Base-by-base conservation (phyloP, 2,888 invertebrate genomes). In the Chromoteleia sp. region DNA sequence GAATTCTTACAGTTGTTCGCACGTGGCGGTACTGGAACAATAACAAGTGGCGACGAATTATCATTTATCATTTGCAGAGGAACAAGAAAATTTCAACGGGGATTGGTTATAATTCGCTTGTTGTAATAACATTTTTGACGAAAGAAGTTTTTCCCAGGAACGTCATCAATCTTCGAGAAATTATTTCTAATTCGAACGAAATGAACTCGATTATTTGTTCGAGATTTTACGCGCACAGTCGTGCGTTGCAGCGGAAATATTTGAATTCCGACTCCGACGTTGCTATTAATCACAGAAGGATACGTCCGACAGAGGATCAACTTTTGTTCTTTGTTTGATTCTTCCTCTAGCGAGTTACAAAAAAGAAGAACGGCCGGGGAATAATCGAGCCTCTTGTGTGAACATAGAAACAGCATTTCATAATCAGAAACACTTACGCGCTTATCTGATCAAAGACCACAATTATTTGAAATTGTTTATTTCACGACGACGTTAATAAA, bases 381-480 rank as follows among this genome's bases (percentile, higher is more conserved):
- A 43, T 43, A 29, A 59, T 43, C 43, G 17, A 43, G 43, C 6
- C 43, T 30, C 43, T 39, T 36, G 56, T 48, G 43, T 45, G 56
- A 67, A 45, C 52, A 15, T 21, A 58, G 17, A 39, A 58, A 45
- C 39, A 15, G 58, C 25, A 36, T 70, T 70, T 70, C 70, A 25
- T 50, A 70, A 70, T 70, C 58, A 15, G 14, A 68, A 56, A 33
- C 41, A 36, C n/a, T 45, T 17, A 25, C 45, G 29, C 45, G 5
- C 15, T 45, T 68, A 36, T 68, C 54, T 56, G 33, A 68, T 43
- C 56, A 19, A 41, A 33, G 29, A 33, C 29, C 29, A 45, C 7
- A 33, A 21, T 67, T 39, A 52, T 30, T 67, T 54, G n/a, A 54
- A 68, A 54, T 45, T 17, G 30, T 54, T 15, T 17, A n/a, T 21